These are phyloP conservation scores for Anisognathus igniventris DNA, from an alignment of 2,797 vertebrate genomes.

Conservation along the genomic window DNA sequence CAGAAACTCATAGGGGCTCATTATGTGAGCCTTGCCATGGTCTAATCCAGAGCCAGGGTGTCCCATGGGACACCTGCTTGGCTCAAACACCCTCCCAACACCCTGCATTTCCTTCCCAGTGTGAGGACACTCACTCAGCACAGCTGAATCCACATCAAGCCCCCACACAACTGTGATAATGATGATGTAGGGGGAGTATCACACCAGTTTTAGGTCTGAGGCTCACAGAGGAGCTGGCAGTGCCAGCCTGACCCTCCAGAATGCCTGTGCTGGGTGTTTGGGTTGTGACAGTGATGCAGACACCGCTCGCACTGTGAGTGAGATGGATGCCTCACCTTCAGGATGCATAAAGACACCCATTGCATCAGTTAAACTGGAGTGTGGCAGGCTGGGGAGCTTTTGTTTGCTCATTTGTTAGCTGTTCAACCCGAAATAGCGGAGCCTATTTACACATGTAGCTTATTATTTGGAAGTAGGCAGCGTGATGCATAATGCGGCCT, in stretches of 20 bases:
- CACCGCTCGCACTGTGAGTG: rapidly evolving
- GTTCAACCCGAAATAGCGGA: not conserved
- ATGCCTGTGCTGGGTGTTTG: rapidly evolving
- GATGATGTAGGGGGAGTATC: not conserved
- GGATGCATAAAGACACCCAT: not conserved
- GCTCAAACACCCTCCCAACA: rapidly evolving
- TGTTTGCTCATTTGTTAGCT: slow-evolving; percentile 53
- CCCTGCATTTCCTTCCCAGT: not conserved
- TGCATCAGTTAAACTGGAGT: not conserved
- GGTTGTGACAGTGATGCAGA: not conserved
- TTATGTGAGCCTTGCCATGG: not conserved
- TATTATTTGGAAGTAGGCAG: slow-evolving; percentile 30
- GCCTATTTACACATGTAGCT: slow-evolving; percentile 16
- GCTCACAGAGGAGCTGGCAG: not conserved
- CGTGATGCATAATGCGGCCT: not conserved
- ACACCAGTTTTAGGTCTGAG: not conserved
- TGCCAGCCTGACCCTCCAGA: not conserved
- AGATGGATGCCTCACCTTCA: slow-evolving; percentile 18
- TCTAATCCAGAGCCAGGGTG: not conserved
- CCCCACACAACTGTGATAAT: not conserved
- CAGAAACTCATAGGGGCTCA: not conserved
- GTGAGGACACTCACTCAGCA: not conserved
- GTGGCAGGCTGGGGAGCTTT: not conserved
- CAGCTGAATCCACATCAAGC: not conserved
- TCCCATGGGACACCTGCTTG: not conserved